Evolutionary conservation across 2,888 invertebrate genomes (phyloP).

Genomic region (Allolobophora icterica): DNA sequence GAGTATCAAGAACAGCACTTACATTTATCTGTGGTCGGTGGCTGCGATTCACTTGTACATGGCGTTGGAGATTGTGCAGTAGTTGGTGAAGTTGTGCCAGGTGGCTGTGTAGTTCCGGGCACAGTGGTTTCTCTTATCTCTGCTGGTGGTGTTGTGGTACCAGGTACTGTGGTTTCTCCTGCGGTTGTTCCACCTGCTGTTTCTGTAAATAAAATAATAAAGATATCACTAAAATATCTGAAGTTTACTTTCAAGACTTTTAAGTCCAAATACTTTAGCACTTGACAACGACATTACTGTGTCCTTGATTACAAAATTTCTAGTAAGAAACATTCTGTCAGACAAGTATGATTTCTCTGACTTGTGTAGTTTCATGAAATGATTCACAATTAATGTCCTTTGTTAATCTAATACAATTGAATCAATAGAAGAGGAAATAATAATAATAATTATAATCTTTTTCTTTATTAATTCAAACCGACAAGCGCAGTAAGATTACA

Average conservation of each 20-base stretch:
- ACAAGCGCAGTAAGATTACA: no score
- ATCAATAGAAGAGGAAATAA: no score
- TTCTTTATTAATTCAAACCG: no score
- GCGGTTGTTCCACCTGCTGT: background rate
- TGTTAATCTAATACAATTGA: background rate
- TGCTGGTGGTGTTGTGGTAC: background rate
- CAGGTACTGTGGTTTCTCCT: background rate
- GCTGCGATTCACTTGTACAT: background rate
- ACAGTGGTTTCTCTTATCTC: background rate
- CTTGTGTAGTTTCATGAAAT: background rate
- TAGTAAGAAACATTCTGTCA: background rate
- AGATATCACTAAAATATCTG: background rate
- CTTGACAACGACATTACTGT: background rate
- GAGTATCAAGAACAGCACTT: background rate
- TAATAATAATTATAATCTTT: no score
- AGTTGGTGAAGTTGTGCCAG: background rate
- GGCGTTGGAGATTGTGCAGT: background rate
- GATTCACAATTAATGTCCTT: background rate
- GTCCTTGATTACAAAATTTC: background rate
- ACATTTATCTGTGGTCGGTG: background rate
- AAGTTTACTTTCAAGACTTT: no score
- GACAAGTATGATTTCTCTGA: background rate
- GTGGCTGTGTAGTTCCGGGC: conserved; percentile 9
- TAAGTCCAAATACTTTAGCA: background rate
- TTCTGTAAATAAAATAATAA: background rate